These are phyloP conservation scores for Rhagophthalmus giganteus DNA, from an alignment of 2,888 invertebrate genomes.

Conservation along the genomic window DNA sequence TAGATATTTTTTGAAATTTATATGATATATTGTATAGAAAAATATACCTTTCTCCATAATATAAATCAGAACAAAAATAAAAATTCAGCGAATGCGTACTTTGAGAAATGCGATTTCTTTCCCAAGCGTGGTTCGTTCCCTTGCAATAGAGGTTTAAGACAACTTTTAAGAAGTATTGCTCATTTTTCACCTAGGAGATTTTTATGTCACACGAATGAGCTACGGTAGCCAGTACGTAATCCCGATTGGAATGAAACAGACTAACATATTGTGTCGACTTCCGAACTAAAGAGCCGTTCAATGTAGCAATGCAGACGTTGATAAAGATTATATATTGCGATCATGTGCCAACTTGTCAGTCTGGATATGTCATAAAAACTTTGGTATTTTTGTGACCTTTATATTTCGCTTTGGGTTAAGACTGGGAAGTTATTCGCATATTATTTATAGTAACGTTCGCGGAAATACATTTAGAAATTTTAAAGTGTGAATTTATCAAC, in stretches of 20 bases:
- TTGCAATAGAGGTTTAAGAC: slow-evolving; percentile 17
- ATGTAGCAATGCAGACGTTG: slow-evolving; percentile 30
- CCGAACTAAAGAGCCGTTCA: slow-evolving; percentile 9
- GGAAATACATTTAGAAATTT: too few relatives aligned
- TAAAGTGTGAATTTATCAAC: too few relatives aligned
- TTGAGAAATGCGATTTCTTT: slow-evolving; percentile 10
- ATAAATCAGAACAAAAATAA: slow-evolving; percentile 6
- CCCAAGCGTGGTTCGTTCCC: slow-evolving; percentile 9
- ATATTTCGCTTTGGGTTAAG: slow-evolving; percentile 7
- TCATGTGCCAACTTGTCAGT: slow-evolving; percentile 44
- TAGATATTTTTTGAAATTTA: too few relatives aligned
- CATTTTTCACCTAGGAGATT: slow-evolving; percentile 23
- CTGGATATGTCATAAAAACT: slow-evolving; percentile 31
- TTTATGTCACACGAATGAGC: slow-evolving; percentile 22
- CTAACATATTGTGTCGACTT: slow-evolving; percentile 3
- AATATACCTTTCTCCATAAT: neutral
- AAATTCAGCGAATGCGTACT: slow-evolving; percentile 9
- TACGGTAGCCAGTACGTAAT: slow-evolving; percentile 8
- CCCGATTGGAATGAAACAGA: slow-evolving; percentile 8
- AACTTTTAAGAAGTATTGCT: slow-evolving; percentile 22
- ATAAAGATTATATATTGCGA: slow-evolving; percentile 48
- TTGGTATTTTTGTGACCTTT: slow-evolving; percentile 30
- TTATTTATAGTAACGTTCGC: too few relatives aligned
- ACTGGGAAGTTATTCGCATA: too few relatives aligned
- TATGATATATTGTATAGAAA: too few relatives aligned